Evolutionary conservation across 1,140 invertebrate genomes (phyloP).

Genomic region (Mercenaria mercenaria): DNA sequence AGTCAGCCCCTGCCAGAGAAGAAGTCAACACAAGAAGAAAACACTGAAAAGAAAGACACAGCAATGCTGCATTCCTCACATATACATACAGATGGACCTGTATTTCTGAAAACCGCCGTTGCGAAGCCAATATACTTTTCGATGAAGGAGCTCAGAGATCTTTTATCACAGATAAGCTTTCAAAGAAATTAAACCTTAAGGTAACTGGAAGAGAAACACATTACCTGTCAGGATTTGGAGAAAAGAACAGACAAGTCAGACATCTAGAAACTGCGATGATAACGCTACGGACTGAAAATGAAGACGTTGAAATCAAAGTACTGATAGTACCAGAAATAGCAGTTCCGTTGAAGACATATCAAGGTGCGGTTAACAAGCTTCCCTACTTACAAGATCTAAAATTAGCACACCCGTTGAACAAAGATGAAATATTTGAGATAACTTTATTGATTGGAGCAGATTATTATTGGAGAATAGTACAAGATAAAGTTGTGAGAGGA

Average conservation of each 20-base stretch:
- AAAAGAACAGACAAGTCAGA: not conserved
- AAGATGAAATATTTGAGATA: conserved; percentile 18
- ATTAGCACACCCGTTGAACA: conserved; percentile 48
- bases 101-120: too few relatives aligned
- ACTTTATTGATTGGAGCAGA: conserved; percentile 42
- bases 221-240: too few relatives aligned
- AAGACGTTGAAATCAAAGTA: conserved; percentile 36
- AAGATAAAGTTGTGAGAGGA: conserved; percentile 47
- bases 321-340: conserved; percentile 43
- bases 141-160: too few relatives aligned
- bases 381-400: conserved; percentile 40
- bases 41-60: not conserved
- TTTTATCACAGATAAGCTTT: too few relatives aligned
- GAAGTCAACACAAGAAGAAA: not conserved
- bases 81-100: not conserved
- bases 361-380: not conserved
- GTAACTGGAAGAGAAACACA: too few relatives aligned
- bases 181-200: too few relatives aligned
- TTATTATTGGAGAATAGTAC: conserved; percentile 2
- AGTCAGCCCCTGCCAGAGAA: not conserved
- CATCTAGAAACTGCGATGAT: not conserved
- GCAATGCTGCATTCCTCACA: not conserved
- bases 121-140: too few relatives aligned
- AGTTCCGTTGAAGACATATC: not conserved
- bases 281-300: not conserved